These are phyloP conservation scores for Tetragnatha montana DNA, from an alignment of 2,888 invertebrate species.

Conservation along the genomic window DNA sequence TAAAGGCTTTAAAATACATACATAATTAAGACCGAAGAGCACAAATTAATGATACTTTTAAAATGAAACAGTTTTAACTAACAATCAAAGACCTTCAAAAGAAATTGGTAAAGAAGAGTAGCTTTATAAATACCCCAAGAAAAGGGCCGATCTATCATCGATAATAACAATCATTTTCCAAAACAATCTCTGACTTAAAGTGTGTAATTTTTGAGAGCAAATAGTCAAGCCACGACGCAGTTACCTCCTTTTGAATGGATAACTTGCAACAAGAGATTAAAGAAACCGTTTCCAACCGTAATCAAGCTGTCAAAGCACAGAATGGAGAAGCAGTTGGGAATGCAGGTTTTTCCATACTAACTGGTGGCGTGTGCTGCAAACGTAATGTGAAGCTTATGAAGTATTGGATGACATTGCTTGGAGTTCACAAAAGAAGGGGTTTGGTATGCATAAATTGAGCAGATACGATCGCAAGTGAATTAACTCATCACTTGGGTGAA, in stretches of 20 bases:
- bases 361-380: too few relatives aligned
- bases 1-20: background rate
- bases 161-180: slow-evolving; percentile 24
- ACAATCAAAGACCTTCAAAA: background rate
- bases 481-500: too few relatives aligned
- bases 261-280: slow-evolving; percentile 15
- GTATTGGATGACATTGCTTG: too few relatives aligned
- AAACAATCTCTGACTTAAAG: slow-evolving; percentile 14
- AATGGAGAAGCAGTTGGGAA: slow-evolving; percentile 11
- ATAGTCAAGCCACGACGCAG: background rate
- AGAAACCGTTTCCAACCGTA: slow-evolving; percentile 6
- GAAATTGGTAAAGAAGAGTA: background rate
- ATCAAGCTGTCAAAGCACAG: slow-evolving; percentile 36
- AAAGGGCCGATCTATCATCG: background rate
- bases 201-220: background rate
- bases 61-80: background rate
- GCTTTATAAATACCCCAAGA: too few relatives aligned
- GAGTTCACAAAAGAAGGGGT: too few relatives aligned
- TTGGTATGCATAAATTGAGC: too few relatives aligned
- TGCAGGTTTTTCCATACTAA: too few relatives aligned
- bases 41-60: background rate
- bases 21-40: background rate
- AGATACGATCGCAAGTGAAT: too few relatives aligned
- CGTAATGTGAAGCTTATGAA: too few relatives aligned
- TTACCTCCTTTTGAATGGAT: slow-evolving; percentile 1